A percentile compares a stretch with the other conserved stretches of the same genome.
phyloP scores from a whole-genome alignment of 30 jellyfish, hydroid and myxozoan species.

The Hydractinia echinata region DNA sequence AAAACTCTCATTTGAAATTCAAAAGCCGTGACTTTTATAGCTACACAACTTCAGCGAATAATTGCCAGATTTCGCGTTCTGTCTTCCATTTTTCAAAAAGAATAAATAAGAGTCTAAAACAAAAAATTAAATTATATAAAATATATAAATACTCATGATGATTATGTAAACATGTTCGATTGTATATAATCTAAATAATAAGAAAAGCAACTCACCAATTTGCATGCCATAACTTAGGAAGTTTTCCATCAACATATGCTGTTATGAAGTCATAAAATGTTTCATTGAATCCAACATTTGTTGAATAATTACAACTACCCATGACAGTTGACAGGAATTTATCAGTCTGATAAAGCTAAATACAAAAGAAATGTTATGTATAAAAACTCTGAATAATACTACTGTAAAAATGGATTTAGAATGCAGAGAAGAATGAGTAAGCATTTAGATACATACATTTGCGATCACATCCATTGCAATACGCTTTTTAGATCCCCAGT shows the following conservation, averaged over 20 bases:
- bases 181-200: background rate
- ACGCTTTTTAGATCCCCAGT: background rate
- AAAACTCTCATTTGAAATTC: too few species aligned
- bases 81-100: too few species aligned
- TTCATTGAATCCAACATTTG: conserved; percentile 1
- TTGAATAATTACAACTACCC: conserved; percentile 21
- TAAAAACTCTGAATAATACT: background rate
- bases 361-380: background rate
- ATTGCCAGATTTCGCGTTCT: too few species aligned
- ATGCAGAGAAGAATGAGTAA: background rate
- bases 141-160: too few species aligned
- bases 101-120: too few species aligned
- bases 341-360: conserved; percentile 20
- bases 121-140: too few species aligned
- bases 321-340: conserved; percentile 1
- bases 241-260: conserved; percentile 19
- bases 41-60: too few species aligned
- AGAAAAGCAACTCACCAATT: conserved; percentile 6
- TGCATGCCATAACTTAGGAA: conserved; percentile 7
- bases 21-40: too few species aligned
- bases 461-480: background rate
- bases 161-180: too few species aligned
- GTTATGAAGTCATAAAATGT: conserved; percentile 12
- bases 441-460: background rate
- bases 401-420: background rate